Conservation (phyloP, 2,797 vertebrate genomes). For the Sciurus vulgaris region DNA sequence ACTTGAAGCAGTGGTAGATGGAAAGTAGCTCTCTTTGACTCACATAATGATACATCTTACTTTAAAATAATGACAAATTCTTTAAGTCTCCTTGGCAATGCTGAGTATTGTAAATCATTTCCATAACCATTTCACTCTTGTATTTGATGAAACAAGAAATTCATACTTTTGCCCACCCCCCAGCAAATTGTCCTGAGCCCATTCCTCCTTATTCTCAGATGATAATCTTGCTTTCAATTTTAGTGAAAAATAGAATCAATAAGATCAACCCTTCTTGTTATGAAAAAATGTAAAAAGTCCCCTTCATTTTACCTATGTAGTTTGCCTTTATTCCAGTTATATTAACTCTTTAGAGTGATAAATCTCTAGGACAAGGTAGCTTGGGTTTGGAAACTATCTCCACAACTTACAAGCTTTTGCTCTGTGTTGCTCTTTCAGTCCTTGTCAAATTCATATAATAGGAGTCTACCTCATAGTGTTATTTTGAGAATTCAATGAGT, state of each 20-base stretch:
- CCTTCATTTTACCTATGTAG: background rate
- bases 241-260: background rate
- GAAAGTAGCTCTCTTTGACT: background rate
- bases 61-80: constrained; percentile 29
- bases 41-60: background rate
- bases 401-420: background rate
- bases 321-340: background rate
- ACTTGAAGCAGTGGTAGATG: background rate
- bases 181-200: background rate
- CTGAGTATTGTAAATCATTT: background rate
- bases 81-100: background rate
- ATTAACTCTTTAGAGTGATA: background rate
- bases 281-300: background rate
- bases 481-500: constrained; percentile 18
- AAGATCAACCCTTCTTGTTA: background rate
- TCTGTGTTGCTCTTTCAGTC: background rate
- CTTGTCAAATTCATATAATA: background rate
- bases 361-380: background rate
- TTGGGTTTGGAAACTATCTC: background rate
- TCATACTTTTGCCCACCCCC: background rate
- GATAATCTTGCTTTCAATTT: constrained; percentile 35
- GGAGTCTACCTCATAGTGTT: background rate
- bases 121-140: background rate
- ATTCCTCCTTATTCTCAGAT: background rate
- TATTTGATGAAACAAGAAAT: background rate